These are phyloP conservation scores for Tridacna crocea DNA, from an alignment of 2,888 invertebrate genomes.

Conservation along the genomic window DNA sequence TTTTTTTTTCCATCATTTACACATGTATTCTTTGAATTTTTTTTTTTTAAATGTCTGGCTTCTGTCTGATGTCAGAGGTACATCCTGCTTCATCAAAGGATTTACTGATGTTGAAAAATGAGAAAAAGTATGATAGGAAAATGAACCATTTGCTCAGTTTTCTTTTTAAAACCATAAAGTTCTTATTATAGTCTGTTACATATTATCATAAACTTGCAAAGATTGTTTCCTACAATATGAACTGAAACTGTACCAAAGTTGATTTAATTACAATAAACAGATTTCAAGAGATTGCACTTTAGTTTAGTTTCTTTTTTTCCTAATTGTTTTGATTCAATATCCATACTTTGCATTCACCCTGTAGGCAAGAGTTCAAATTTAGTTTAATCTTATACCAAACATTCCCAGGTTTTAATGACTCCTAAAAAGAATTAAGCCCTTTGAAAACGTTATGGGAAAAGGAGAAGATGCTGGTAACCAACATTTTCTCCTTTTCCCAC, in stretches of 20 bases:
- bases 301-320: too few species aligned
- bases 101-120: too few species aligned
- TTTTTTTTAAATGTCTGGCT: neutral
- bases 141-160: neutral
- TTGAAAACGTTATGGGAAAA: too few species aligned
- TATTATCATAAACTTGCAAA: neutral
- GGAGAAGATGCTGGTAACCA: too few species aligned
- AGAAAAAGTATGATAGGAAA: neutral
- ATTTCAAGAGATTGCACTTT: too few species aligned
- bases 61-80: neutral
- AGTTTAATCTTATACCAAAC: too few species aligned
- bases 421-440: too few species aligned
- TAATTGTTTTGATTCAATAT: too few species aligned
- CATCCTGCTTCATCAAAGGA: neutral
- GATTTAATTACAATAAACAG: neutral
- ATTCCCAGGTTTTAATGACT: too few species aligned
- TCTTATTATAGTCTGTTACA: neutral
- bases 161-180: neutral
- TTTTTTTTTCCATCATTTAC: neutral
- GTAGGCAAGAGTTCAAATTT: too few species aligned
- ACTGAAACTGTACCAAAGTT: neutral
- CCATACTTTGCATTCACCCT: too few species aligned
- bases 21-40: neutral
- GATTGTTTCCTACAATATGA: neutral
- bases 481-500: too few species aligned